These are phyloP conservation scores for Pipistrellus kuhlii DNA, from an alignment of 2,797 vertebrate species.

Conservation along the genomic window DNA sequence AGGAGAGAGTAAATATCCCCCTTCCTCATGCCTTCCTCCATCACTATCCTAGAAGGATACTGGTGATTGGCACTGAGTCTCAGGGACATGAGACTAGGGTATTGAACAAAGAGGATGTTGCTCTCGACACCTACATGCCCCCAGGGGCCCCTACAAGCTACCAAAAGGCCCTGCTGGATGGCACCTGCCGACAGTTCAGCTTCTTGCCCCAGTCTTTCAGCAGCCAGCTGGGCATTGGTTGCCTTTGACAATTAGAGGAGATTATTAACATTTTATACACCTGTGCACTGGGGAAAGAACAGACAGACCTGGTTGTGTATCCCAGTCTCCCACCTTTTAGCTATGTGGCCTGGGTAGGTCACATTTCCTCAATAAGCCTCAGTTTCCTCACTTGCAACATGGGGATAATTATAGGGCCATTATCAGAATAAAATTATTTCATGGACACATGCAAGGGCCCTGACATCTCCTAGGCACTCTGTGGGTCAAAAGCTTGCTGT, in stretches of 20 bases:
- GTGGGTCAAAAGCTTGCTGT: conserved; percentile 17
- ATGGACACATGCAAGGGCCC: not conserved
- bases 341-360: not conserved
- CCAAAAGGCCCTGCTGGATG: not conserved
- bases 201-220: conserved; percentile 7
- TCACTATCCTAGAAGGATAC: conserved; percentile 19
- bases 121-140: no score
- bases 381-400: conserved; percentile 42
- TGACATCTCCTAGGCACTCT: not conserved
- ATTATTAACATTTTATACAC: conserved; percentile 51
- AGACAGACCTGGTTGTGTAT: conserved; percentile 1
- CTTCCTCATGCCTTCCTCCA: not conserved
- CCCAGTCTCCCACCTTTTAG: not conserved
- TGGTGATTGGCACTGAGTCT: not conserved
- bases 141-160: not conserved
- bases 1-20: not conserved
- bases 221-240: conserved; percentile 23
- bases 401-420: not conserved
- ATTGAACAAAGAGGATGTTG: conserved; percentile 16
- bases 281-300: conserved; percentile 39
- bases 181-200: not conserved
- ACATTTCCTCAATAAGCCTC: conserved; percentile 37
- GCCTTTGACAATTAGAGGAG: conserved; percentile 5
- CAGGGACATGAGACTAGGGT: conserved; percentile 4
- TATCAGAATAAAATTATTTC: conserved; percentile 37